phyloP scores from a whole-genome alignment of 2,113 vertebrate species.

The Tursiops truncatus region DNA sequence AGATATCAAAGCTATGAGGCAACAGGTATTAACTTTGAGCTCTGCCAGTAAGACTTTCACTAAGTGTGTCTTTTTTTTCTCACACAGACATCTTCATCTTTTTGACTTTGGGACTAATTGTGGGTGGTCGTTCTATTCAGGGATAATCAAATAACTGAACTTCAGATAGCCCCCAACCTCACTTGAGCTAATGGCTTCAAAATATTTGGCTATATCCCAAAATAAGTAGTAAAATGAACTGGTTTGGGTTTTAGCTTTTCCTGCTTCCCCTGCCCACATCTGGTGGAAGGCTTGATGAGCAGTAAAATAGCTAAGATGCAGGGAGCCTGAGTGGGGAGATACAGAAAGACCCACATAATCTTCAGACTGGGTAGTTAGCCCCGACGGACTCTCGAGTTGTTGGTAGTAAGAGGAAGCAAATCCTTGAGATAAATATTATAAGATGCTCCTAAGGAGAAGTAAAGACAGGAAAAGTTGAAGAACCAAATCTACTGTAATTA shows the following conservation, averaged over 20 bases:
- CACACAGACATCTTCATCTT: not conserved
- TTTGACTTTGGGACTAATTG: not conserved
- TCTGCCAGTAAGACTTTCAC: not conserved
- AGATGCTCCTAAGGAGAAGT: not conserved
- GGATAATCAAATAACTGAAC: slow-evolving; percentile 3
- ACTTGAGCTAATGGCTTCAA: not conserved
- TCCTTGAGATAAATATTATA: not conserved
- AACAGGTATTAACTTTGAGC: not conserved
- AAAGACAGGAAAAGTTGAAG: not conserved
- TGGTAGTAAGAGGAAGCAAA: not conserved
- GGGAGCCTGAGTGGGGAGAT: not conserved
- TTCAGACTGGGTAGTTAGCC: not conserved
- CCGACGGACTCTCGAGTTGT: not conserved
- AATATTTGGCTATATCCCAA: slow-evolving; percentile 7
- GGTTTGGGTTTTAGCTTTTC: not conserved
- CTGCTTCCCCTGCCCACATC: not conserved
- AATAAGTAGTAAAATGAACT: not conserved
- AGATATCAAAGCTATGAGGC: not conserved
- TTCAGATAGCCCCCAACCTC: not conserved
- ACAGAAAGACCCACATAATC: not conserved
- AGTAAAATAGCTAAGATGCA: not conserved
- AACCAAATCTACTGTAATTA: not conserved
- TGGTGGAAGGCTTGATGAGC: not conserved
- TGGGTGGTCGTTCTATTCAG: not conserved
- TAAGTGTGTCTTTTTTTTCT: not conserved